phyloP scores from a whole-genome alignment of 2,797 vertebrate genomes.

The Poeciliopsis paucimaculata region DNA sequence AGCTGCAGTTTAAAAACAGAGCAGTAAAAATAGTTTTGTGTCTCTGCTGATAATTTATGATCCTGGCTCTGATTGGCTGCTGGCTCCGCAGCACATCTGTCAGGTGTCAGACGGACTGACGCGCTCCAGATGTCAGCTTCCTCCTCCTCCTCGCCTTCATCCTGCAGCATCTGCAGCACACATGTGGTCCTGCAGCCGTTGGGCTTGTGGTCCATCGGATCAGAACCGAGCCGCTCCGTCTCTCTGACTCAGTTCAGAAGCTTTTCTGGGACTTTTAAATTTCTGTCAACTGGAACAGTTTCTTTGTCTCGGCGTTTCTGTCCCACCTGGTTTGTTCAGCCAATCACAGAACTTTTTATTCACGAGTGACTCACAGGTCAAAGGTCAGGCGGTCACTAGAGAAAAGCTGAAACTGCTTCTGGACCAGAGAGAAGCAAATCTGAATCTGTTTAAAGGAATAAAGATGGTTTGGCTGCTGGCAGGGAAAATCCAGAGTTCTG shows the following conservation, averaged over 20 bases:
- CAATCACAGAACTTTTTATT: neutral
- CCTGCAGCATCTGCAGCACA: slow-evolving; percentile 63
- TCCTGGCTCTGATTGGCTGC: slow-evolving; percentile 21
- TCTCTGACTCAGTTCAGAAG: neutral
- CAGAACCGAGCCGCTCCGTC: neutral
- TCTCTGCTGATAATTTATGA: neutral
- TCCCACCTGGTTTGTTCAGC: neutral
- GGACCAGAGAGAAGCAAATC: neutral
- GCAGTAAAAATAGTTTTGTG: neutral
- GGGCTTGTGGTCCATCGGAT: neutral
- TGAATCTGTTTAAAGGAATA: neutral
- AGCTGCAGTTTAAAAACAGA: neutral
- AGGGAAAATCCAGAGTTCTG: neutral
- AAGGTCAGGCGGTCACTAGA: neutral
- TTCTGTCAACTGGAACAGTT: neutral
- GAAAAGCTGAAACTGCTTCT: neutral
- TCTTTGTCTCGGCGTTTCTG: neutral
- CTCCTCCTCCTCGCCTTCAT: slow-evolving; percentile 31
- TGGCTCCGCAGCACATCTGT: slow-evolving; percentile 55
- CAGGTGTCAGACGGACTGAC: slow-evolving; percentile 61
- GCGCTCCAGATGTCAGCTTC: slow-evolving; percentile 55
- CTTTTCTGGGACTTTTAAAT: neutral
- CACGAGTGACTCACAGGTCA: neutral
- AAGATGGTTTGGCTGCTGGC: neutral
- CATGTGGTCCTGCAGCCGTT: slow-evolving; percentile 18